Base-by-base conservation (phyloP, 2,888 invertebrate species). In the Sphaeridia pumilis region DNA sequence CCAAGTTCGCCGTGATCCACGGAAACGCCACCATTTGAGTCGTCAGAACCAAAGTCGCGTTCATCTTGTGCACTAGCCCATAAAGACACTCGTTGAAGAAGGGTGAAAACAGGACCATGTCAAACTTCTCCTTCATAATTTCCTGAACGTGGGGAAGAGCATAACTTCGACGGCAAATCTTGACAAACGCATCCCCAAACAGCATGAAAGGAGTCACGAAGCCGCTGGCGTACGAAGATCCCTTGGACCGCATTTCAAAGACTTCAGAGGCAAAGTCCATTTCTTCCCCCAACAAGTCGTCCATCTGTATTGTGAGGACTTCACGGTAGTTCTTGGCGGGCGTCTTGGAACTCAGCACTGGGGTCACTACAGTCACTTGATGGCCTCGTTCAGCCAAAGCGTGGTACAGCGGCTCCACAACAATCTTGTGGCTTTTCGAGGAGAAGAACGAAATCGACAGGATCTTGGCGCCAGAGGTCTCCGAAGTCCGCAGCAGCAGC, bases 371-470 rank as follows among this genome's bases (percentile, higher is more conserved):
- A 2, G 75, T 75, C 1, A 76, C 74, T 62, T 76, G 73, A 58
- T 77, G 76, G 0, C 76, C 76, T 48, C 73, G 69, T n/a, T 67
- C 65, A 3, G 75, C 76, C 41, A 77, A 65, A 56, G 74, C 75
- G 41, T 74, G 60, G 3, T 75, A 73, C 24, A 77, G 70, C 0
- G 73, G 71, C 57, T 71, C 70, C 35, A 75, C 66, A 66, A 73
- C 66, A 54, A 74, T 71, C 55, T 71, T 69, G 63, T 77, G 77
- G 21, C 76, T 76, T 55, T 69, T 73, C 1, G 73, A 71, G 2
- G 74, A 71, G 61, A 75, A 74, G 1, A 76, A 75, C 47, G 73
- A 67, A 4, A 73, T 67, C 46, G 71, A 72, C 17, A 77, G 67
- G 59, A 77, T 75, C 60, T 74, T 55, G 35, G 54, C 35, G 20